Base-by-base conservation (phyloP, 2,888 invertebrate species). In the Heliconius cydno region DNA sequence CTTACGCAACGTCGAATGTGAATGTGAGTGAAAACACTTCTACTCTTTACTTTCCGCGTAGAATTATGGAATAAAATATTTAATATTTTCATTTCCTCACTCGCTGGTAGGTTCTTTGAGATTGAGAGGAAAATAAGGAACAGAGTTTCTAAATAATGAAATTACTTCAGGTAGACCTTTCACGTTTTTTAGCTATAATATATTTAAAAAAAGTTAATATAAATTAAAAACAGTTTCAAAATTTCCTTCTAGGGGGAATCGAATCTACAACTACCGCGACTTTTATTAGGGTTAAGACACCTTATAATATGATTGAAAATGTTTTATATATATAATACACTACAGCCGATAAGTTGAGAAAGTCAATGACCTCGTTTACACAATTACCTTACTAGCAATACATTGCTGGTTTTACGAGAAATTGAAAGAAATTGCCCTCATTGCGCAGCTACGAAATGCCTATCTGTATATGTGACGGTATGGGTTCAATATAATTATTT, bases 341-440 rank as follows among this genome's bases (percentile, higher is more conserved):
- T 60, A 65, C 28, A 28, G 12, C 9, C 28, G 28, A 65, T 73
- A 60, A n/a, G 15, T 60, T n/a, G 73, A 38, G 38, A 73, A 73
- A 60, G 73, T 73, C 73, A 60, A 73, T 57, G 60, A 73, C 73
- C 60, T 60, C 25, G 34, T 60, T 60, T 73, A n/a, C 19, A 60
- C 34, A 38, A 73, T 60, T 73, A 15, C 60, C 22, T n/a, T n/a
- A n/a, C n/a, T n/a, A 34, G n/a, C 60, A 38, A 60, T 73, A 30
- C 60, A 73, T 73, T 34, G 73, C 73, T 7, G n/a, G 34, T 60
- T 73, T 73, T 34, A 25, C 7, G 57, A 15, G 38, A 57, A 3
- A 60, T n/a, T n/a, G n/a, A n/a, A n/a, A n/a, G n/a, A n/a, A n/a
- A n/a, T n/a, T 13, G n/a, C 9, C 10, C 7, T 57, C 22, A n/a